Percentiles rank a stretch among this genome's conserved stretches.
These are phyloP conservation scores for Lasaia peninsularis DNA, from an alignment of 1,140 invertebrate genomes.

Conservation along the genomic window DNA sequence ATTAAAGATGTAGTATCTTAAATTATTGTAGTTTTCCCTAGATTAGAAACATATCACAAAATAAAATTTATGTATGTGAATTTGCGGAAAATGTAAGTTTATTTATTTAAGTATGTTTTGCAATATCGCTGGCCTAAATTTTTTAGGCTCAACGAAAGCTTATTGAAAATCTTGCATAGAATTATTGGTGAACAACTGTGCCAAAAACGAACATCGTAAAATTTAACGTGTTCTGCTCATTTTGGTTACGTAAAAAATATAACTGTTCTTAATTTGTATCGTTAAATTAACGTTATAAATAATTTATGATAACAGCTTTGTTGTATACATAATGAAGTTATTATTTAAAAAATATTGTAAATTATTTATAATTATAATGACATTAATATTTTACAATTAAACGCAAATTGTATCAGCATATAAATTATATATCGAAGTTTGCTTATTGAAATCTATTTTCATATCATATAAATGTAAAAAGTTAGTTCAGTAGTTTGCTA, in stretches of 20 bases:
- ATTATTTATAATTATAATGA: too few species aligned
- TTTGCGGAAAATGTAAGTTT: neutral
- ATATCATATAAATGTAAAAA: neutral
- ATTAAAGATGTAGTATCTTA: neutral
- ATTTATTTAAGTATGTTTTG: neutral
- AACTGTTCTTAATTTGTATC: too few species aligned
- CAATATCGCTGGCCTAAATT: too few species aligned
- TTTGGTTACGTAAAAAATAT: neutral
- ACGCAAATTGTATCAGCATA: neutral
- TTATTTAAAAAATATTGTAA: neutral
- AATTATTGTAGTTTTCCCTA: neutral
- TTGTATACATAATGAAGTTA: neutral
- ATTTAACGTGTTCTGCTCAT: neutral
- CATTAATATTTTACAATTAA: neutral
- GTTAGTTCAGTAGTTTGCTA: constrained; percentile 1
- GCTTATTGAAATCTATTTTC: constrained; percentile 1
- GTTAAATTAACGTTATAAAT: neutral
- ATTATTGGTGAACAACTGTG: neutral
- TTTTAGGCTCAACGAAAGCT: too few species aligned
- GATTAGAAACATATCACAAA: neutral
- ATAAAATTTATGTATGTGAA: neutral
- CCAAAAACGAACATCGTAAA: neutral
- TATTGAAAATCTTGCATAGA: neutral
- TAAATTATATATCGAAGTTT: neutral
- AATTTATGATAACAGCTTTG: neutral